Evolutionary conservation across 2,113 vertebrate genomes (phyloP), one percentile per base, ranked within the genome.

Genomic region (Psittacara wagleri): DNA sequence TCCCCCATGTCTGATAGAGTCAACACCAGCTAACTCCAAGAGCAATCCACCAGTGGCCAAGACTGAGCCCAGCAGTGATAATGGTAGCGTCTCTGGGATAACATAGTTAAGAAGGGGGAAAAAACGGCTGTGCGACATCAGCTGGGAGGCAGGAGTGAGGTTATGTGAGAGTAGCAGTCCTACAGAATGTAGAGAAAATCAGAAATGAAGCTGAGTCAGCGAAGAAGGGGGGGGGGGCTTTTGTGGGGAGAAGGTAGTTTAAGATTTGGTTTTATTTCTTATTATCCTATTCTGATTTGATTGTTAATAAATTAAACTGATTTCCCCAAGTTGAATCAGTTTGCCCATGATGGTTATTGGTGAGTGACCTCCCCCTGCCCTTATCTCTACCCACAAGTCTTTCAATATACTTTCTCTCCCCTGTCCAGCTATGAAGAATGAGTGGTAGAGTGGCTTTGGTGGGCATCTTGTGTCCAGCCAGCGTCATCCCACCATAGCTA

Each of bases 21-120:
- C 22, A 18, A 8, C 11, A 35, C 29, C n/a, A 82, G n/a, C 14
- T 0, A 0, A 16, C 48, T 51, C 66, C 33, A 57, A 20, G 33
- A 44, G 0, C 0, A 67, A 57, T 14, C 19, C 0, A 0, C n/a
- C 0, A 0, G 29, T 14, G 28, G 27, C n/a, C 11, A 9, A 9
- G 10, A 37, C 37, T 1, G 6, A 69, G 37, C 22, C 25, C 14
- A 37, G 3, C 43, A 48, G 11, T 8, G 31, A 43, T 0, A 0
- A 7, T 43, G 19, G 27, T 35, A 61, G n/a, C 0, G 0, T 23
- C 44, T 85, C 18, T 76, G n/a, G 33, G 31, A 39, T 31, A 18
- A n/a, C 4, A 23, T 31, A 35, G 12, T 64, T 48, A 22, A 46
- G 43, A 46, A 88, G 8, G 6, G 61, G 33, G 6, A 4, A 10